Base-by-base conservation (phyloP, 2,888 invertebrate genomes). In the Dione vanillae region DNA sequence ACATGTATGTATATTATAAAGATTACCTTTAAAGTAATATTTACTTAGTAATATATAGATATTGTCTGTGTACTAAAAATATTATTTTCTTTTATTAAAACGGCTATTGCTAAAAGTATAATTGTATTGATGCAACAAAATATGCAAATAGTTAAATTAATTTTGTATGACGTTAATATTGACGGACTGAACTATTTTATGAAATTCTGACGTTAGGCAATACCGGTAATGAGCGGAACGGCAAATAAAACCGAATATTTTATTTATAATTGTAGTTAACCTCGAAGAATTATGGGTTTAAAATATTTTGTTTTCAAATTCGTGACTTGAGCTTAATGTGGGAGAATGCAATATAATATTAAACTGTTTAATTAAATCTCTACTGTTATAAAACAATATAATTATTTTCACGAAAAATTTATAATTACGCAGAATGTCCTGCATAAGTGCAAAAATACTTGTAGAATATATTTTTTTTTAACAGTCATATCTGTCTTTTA, bases 141-240 rank as follows among this genome's bases (percentile, higher is more conserved):
- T 73, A 70, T 73, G 67, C 49, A 66, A 72, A 69, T 69, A 51
- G 14, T 41, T n/a, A 65, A 59, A 72, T 70, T 73, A 68, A 20
- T 45, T 66, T 54, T 20, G 65, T 62, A 71, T 69, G 69, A 66
- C 65, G 51, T 69, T 67, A 40, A 51, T 65, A 69, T 65, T 67
- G 65, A 69, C 54, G 71, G 64, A 64, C 66, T 65, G 69, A 67
- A 69, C 69, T 61, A 61, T 66, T 70, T 67, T 43, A 61, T 65
- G 64, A 71, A 74, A 74, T 70, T 68, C 70, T 69, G 37, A 49
- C 19, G 59, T 74, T 76, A 71, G 67, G 76, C 73, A 76, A 76
- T 61, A 67, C 51, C 65, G 49, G 67, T 74, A 76, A 74, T 52
- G 66, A 74, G 73, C 75, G 74, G 74, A 76, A 76, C 75, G 69